Evolutionary conservation across 1,140 invertebrate species (phyloP).

Genomic region (Lysiphlebus fabarum): DNA sequence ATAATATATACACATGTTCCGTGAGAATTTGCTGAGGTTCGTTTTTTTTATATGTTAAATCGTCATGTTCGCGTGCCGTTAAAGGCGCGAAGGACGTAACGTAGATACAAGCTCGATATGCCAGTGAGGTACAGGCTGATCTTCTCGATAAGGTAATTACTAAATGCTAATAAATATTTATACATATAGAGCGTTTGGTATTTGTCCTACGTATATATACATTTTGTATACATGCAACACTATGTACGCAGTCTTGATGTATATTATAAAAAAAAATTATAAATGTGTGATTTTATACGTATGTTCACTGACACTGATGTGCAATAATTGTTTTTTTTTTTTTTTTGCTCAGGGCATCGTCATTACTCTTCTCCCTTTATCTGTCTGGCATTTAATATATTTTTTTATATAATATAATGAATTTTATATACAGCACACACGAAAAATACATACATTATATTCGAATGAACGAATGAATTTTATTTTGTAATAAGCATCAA

Average conservation of each 20-base stretch:
- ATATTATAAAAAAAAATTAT: background rate
- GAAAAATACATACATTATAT: too few relatives aligned
- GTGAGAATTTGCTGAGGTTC: background rate
- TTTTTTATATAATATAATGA: background rate
- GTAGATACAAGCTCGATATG: constrained; percentile 49
- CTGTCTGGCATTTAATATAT: constrained; percentile 11
- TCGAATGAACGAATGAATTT: too few relatives aligned
- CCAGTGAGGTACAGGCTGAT: constrained; percentile 40
- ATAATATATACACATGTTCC: background rate
- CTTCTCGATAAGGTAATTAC: constrained; percentile 48
- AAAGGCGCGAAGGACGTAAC: constrained; percentile 44
- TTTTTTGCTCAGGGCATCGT: too few relatives aligned
- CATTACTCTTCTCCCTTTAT: background rate
- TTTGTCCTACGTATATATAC: constrained; percentile 33
- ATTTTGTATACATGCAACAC: constrained; percentile 3
- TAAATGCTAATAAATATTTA: constrained; percentile 43
- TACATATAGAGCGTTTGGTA: constrained; percentile 23
- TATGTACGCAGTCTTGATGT: constrained; percentile 5
- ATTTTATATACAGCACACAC: too few relatives aligned
- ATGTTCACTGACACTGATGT: too few relatives aligned
- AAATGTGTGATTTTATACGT: too few relatives aligned
- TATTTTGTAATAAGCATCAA: too few relatives aligned
- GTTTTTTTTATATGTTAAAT: background rate
- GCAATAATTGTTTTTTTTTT: too few relatives aligned
- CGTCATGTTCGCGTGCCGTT: constrained; percentile 24